Conservation (phyloP, 2,888 invertebrate species). For the Lampropteryx suffumata region DNA sequence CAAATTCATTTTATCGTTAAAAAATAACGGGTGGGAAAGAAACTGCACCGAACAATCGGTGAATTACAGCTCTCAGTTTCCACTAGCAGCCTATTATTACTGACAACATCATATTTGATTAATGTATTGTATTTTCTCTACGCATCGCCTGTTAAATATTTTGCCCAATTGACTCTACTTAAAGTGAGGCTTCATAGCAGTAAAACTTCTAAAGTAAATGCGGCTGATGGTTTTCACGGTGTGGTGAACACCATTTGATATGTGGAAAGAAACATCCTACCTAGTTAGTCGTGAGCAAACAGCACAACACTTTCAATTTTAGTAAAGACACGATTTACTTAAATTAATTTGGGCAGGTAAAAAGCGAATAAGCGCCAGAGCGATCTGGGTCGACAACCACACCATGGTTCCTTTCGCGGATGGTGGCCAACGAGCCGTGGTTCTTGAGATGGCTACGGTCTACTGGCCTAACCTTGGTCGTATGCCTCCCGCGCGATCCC, state of each 20-base stretch:
- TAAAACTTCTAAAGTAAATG: background rate
- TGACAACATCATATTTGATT: conserved; percentile 44
- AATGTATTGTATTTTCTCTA: conserved; percentile 28
- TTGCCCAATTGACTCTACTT: background rate
- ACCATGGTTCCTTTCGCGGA: conserved; percentile 63
- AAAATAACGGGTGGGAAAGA: conserved; percentile 58
- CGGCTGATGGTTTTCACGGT: background rate
- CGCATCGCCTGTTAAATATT: conserved; percentile 3
- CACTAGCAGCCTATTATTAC: conserved; percentile 52
- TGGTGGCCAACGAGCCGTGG: conserved; percentile 69
- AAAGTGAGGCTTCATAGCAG: background rate
- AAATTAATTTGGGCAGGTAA: conserved; percentile 56
- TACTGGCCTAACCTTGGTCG: conserved; percentile 72
- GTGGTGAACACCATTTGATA: background rate
- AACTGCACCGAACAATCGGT: conserved; percentile 57
- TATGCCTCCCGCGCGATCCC: conserved; percentile 66
- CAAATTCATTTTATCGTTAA: conserved; percentile 47
- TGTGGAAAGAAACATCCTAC: background rate
- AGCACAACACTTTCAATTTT: conserved; percentile 51
- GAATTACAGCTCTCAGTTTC: conserved; percentile 55
- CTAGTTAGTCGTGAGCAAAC: conserved; percentile 39
- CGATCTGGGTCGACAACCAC: conserved; percentile 68
- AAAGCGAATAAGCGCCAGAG: conserved; percentile 54
- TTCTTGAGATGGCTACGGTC: conserved; percentile 71
- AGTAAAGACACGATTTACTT: conserved; percentile 44